Base-by-base conservation (phyloP, 2,888 invertebrate species). In the Leucophenga maculata region DNA sequence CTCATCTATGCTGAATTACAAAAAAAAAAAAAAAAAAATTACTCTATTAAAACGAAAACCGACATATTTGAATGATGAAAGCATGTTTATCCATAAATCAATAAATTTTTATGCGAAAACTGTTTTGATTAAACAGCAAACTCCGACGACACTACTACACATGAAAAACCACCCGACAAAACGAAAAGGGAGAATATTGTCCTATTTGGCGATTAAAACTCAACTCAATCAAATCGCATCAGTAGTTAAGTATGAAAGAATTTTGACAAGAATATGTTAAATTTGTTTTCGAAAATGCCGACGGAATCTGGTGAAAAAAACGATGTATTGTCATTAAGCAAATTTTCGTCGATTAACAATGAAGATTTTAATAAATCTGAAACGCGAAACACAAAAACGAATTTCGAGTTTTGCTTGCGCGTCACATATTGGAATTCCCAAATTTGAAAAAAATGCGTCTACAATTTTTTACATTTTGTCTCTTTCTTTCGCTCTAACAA, bases 71-170 rank as follows among this genome's bases (percentile, higher is more conserved):
- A 22, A 13, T n/a, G 62, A 72, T 4, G 16, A 59, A 1, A 59
- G 18, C 18, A 31, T 80, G 80, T 80, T 84, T 82, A 84, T 80
- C 81, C 82, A 84, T 76, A 80, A 84, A 82, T 84, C 79, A 84
- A 84, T 76, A 80, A 82, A 84, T 84, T 83, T 83, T 84, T 73
- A 77, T 80, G 80, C 77, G 77, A 83, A 83, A 80, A 80, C 84
- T 80, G 82, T 83, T 80, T 82, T 74, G 84, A 83, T 82, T 76
- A 75, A 75, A 77, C 75, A 82, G 78, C 82, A 82, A 69, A 55
- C 32, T 64, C 72, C 72, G 39, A 72, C 69, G 69, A 79, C 78
- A 78, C 72, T 70, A 55, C 68, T 44, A 64, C 67, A 26, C 4
- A 26, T 26, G 26, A 26, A 44, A 62, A 46, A 3, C 2, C 2